phyloP scores from a whole-genome alignment of 2,113 vertebrate genomes.

The Amazona guildingii region DNA sequence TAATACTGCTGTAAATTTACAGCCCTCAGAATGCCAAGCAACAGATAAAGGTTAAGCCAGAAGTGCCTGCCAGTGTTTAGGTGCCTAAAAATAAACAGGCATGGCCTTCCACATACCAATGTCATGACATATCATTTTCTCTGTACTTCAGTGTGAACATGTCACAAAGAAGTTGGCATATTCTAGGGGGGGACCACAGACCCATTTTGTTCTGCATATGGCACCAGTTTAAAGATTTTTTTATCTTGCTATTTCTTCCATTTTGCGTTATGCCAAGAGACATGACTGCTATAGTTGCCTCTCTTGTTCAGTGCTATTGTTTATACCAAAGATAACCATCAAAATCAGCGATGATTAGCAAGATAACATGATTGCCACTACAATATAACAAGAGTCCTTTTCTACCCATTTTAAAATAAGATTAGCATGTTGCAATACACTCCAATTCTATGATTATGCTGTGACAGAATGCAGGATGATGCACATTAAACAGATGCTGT shows the following conservation, averaged over 20 bases:
- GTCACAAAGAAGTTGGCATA: background rate
- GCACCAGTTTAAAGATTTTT: background rate
- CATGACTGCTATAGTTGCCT: background rate
- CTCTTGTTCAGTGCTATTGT: background rate
- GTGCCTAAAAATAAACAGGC: slow-evolving; percentile 63
- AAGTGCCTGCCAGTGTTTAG: slow-evolving; percentile 48
- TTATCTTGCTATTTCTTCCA: background rate
- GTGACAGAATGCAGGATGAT: background rate
- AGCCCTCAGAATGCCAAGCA: slow-evolving; percentile 36
- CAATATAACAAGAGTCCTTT: background rate
- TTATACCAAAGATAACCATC: background rate
- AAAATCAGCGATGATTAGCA: background rate
- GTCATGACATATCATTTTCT: slow-evolving; percentile 31
- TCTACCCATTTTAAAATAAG: background rate
- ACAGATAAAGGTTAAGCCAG: slow-evolving; percentile 65
- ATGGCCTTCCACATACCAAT: slow-evolving; percentile 32
- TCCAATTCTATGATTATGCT: background rate
- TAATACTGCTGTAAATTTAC: background rate
- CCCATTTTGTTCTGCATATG: background rate
- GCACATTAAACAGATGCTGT: background rate
- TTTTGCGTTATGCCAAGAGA: background rate
- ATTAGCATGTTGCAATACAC: background rate
- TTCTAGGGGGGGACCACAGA: background rate
- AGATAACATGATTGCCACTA: background rate
- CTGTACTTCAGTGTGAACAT: slow-evolving; percentile 11